phyloP scores from a whole-genome alignment of 2,113 vertebrate species.

The Tupaia chinensis region DNA sequence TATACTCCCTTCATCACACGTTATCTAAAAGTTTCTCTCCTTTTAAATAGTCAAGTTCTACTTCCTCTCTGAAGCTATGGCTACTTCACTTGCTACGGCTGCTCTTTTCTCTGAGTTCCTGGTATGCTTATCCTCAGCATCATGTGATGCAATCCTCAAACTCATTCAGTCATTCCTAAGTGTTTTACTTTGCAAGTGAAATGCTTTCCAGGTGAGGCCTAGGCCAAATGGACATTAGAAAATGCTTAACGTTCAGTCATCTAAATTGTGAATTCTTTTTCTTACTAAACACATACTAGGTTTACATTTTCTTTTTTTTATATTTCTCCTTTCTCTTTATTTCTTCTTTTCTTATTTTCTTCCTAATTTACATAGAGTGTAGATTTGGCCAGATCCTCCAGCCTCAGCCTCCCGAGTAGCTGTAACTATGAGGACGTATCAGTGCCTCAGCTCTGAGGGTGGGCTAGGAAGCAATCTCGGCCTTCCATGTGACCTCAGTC shows the following conservation, averaged over 20 bases:
- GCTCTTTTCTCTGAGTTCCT: background rate
- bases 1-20: background rate
- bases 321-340: too few species aligned
- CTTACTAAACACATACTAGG: background rate
- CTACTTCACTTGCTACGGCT: background rate
- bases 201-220: too few species aligned
- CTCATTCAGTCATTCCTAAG: background rate
- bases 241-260: background rate
- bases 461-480: too few species aligned
- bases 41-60: background rate
- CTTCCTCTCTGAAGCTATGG: background rate
- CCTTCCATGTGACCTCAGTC: too few species aligned
- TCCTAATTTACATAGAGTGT: too few species aligned
- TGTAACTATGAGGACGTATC: too few species aligned
- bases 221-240: background rate
- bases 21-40: background rate
- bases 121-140: background rate
- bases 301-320: background rate
- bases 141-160: background rate
- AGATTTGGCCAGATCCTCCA: too few species aligned
- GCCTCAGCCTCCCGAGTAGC: too few species aligned
- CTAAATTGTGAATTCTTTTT: background rate
- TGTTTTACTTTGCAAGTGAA: background rate
- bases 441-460: too few species aligned
- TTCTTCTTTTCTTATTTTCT: too few species aligned